Evolutionary conservation across 2,113 vertebrate genomes (phyloP), one percentile per base, ranked within the genome.

Genomic region (Empidonax traillii): DNA sequence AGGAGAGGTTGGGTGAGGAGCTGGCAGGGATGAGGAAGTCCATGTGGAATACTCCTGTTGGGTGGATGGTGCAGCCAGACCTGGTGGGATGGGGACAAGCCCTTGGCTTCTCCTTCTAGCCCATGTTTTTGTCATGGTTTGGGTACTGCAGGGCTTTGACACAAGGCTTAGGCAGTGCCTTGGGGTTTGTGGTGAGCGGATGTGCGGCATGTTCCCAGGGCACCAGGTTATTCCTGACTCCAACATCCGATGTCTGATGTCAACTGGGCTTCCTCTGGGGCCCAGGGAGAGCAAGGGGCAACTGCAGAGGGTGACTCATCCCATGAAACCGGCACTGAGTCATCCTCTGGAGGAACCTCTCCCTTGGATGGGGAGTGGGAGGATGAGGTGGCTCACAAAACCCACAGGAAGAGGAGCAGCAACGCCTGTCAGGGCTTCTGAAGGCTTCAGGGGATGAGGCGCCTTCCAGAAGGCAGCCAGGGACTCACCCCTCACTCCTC

Each of bases 91-190:
- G 8, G 68, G 30, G 6, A 1, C 3, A 43, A 73, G 58, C 15
- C 71, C 37, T 79, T 83, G 24, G 28, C 24, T 61, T 83, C 39
- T 93, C 69, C 47, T 93, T 35, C 53, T 72, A 44, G 21, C 15
- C 79, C 16, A 2, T 21, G 35, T 31, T 81, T 83, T 55, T 74
- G 51, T 15, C 51, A 12, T 1, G 1, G 20, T 46, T 67, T 55
- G 69, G 9, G 63, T 28, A 9, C 53, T n/a, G 53, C 35, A 41
- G 47, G 21, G 56, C 63, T 52, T 43, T 71, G 79, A 72, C 39
- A 43, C 0, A 6, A 55, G 47, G 17, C 0, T 2, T 1, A 55
- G 72, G 72, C 24, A 31, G 46, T 1, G 2, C 31, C 28, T 17
- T 12, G 10, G 33, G 51, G 49, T 25, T 65, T 27, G 41, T 25